Conservation (phyloP, 2,113 vertebrate species). For the Gorilla gorilla region DNA sequence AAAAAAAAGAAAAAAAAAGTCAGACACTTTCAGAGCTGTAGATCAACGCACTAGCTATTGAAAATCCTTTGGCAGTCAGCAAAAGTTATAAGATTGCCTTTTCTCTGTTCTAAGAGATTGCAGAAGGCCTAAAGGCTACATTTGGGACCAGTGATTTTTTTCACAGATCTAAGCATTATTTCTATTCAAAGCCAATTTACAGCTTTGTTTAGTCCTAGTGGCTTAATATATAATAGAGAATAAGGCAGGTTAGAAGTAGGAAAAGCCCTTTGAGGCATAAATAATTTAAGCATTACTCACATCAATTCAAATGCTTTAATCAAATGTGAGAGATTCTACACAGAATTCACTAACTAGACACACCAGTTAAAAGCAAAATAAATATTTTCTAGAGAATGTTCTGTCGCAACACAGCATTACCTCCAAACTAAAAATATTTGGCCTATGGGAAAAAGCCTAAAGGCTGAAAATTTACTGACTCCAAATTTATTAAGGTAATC, state of each 20-base stretch:
- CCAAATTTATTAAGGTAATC: not conserved
- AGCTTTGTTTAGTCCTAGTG: constrained; percentile 41
- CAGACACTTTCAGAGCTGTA: not conserved
- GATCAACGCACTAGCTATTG: constrained; percentile 47
- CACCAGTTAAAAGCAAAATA: not conserved
- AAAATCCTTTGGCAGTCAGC: constrained; percentile 50
- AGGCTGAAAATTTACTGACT: not conserved
- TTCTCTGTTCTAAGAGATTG: constrained; percentile 43
- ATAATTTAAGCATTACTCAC: constrained; percentile 23
- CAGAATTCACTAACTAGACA: constrained; percentile 20
- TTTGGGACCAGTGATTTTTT: constrained; percentile 34
- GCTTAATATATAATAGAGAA: constrained; percentile 46
- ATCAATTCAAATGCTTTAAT: constrained; percentile 47
- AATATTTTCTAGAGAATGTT: not conserved
- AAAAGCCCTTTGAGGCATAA: constrained; percentile 39
- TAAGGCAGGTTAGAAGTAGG: not conserved
- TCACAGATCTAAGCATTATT: constrained; percentile 53
- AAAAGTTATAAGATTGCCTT: constrained; percentile 38
- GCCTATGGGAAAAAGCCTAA: not conserved
- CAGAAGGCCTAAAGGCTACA: constrained; percentile 35
- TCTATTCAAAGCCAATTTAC: constrained; percentile 50
- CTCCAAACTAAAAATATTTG: constrained; percentile 16
- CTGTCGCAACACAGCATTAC: not conserved
- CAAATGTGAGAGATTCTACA: constrained; percentile 24
- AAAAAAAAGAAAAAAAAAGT: constrained; percentile 6